phyloP scores from a whole-genome alignment of 2,797 vertebrate species.

The Phyllotis vaccarum region DNA sequence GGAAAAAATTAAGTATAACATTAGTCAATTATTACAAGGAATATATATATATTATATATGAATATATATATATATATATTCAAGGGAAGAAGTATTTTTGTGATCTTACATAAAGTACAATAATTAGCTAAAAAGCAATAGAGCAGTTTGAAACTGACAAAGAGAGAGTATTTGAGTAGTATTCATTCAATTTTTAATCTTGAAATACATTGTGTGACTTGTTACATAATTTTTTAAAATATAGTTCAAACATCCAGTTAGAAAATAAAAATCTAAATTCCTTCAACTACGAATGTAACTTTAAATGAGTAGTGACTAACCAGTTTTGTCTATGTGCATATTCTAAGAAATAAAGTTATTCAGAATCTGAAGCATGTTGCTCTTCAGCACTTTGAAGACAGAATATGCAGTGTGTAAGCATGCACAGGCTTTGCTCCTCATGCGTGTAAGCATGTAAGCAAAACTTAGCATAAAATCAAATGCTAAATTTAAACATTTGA shows the following conservation, averaged over 20 bases:
- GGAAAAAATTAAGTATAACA: not conserved
- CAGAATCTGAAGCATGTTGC: not conserved
- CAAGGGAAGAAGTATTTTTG: not conserved
- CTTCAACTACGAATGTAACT: not conserved
- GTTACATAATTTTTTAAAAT: constrained; percentile 11
- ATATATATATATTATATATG: too few relatives aligned
- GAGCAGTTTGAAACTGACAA: not conserved
- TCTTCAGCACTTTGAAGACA: not conserved
- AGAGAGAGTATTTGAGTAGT: not conserved
- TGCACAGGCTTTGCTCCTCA: not conserved
- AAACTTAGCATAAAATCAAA: not conserved
- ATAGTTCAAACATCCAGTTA: not conserved
- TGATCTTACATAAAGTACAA: not conserved
- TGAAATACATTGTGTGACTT: not conserved
- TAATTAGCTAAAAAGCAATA: not conserved
- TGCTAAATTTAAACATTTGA: not conserved
- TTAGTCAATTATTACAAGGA: not conserved
- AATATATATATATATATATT: constrained; percentile 36
- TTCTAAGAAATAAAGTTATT: not conserved
- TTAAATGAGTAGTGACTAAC: not conserved
- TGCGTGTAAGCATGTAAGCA: not conserved
- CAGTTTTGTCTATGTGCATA: not conserved
- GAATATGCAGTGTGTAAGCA: not conserved
- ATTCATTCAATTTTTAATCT: not conserved
- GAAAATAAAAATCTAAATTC: constrained; percentile 19